Evolutionary conservation across 2,113 vertebrate genomes (phyloP).

Genomic region (Rhizomys pruinosus): DNA sequence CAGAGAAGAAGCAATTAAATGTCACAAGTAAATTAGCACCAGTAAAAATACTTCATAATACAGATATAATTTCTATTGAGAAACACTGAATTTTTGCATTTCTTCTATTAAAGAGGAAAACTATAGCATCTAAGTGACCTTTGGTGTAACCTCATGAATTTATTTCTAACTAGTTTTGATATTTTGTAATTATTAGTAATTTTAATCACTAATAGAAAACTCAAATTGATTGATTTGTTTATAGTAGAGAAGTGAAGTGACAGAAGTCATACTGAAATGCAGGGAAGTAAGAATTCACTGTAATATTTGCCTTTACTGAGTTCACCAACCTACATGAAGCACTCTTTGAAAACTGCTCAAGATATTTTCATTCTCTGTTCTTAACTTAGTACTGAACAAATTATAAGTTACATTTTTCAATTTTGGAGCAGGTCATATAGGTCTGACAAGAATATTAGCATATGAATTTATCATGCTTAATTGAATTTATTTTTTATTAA

Average conservation of each 20-base stretch:
- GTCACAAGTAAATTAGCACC: background rate
- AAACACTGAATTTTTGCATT: background rate
- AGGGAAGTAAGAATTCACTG: background rate
- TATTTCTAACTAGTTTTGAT: background rate
- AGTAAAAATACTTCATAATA: background rate
- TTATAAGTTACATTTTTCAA: background rate
- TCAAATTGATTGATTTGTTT: background rate
- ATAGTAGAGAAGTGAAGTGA: background rate
- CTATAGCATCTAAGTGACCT: background rate
- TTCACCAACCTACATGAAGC: background rate
- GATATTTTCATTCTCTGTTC: background rate
- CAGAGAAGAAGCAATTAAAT: background rate
- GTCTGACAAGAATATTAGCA: background rate
- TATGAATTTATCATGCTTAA: background rate
- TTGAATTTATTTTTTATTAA: background rate
- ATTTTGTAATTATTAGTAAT: conserved; percentile 31
- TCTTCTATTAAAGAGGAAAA: background rate
- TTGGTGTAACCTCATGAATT: background rate
- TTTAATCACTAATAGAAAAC: too few species aligned
- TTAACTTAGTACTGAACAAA: background rate
- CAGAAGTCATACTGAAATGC: background rate
- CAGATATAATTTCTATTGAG: background rate
- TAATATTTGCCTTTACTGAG: background rate
- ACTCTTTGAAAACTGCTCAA: background rate
- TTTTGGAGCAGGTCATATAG: background rate